Evolutionary conservation across 2,888 invertebrate species (phyloP).

Genomic region (Microchrysa polita): DNA sequence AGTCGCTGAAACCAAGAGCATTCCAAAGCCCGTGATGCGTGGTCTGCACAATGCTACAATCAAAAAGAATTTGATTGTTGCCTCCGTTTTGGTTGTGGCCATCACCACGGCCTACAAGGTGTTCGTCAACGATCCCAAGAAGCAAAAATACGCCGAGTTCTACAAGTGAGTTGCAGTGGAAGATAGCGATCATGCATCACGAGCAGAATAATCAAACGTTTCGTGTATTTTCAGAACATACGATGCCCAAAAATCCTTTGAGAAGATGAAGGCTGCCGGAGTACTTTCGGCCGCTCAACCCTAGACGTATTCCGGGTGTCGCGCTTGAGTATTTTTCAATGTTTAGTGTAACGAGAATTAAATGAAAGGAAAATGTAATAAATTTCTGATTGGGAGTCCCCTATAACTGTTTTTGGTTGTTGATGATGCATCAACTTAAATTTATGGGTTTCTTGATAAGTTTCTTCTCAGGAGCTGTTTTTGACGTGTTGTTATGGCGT

Average conservation of each 20-base stretch:
- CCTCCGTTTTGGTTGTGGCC: constrained; percentile 61
- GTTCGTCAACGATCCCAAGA: constrained; percentile 67
- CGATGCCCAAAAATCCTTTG: constrained; percentile 63
- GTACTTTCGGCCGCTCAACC: constrained; percentile 53
- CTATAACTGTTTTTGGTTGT: too few relatives aligned
- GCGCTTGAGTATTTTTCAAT: not conserved
- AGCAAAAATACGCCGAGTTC: constrained; percentile 74
- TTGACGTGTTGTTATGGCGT: too few relatives aligned
- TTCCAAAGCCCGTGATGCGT: constrained; percentile 74
- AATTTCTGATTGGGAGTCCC: not conserved
- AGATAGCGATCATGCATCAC: too few relatives aligned
- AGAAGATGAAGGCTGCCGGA: constrained; percentile 63
- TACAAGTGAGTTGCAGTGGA: constrained; percentile 71
- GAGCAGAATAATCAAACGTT: constrained; percentile 19
- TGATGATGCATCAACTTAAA: too few relatives aligned
- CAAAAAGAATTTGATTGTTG: constrained; percentile 68
- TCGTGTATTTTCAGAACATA: constrained; percentile 56
- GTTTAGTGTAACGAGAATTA: not conserved
- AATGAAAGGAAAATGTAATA: not conserved
- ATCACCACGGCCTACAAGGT: constrained; percentile 66
- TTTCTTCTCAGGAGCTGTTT: too few relatives aligned
- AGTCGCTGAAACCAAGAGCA: constrained; percentile 58
- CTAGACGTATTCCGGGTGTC: too few relatives aligned
- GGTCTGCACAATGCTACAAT: constrained; percentile 74
- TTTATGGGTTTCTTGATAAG: too few relatives aligned